These are phyloP conservation scores for Phrynocephalus guinanensis DNA, from an alignment of 2,797 vertebrate species.

Conservation along the genomic window DNA sequence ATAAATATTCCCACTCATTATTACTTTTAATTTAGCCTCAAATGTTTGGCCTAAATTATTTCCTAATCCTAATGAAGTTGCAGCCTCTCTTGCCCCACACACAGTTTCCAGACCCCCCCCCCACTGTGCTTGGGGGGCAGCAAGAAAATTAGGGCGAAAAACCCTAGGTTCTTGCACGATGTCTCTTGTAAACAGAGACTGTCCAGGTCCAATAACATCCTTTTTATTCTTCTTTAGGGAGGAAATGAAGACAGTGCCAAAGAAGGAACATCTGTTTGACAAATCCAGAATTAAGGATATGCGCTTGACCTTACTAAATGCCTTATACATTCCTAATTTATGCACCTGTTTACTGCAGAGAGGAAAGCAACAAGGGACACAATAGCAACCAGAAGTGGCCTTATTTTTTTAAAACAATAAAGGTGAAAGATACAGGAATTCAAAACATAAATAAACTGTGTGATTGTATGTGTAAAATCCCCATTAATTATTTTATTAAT, in stretches of 20 bases:
- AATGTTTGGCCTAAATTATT: neutral
- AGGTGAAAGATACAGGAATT: constrained; percentile 39
- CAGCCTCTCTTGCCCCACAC: too few species aligned
- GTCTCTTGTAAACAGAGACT: neutral
- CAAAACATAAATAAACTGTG: neutral
- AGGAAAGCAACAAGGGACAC: constrained; percentile 75
- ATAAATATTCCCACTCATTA: neutral
- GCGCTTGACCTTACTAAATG: constrained; percentile 88
- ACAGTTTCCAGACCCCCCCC: too few species aligned
- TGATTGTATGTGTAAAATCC: constrained; percentile 71
- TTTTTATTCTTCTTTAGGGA: constrained; percentile 78
- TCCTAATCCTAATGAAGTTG: neutral
- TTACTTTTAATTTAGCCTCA: too few species aligned
- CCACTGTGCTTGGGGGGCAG: neutral
- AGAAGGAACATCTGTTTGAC: constrained; percentile 95
- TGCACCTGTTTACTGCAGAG: constrained; percentile 84
- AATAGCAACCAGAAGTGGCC: constrained; percentile 80
- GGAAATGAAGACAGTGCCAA: constrained; percentile 81
- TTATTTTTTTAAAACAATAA: constrained; percentile 40
- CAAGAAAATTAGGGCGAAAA: neutral
- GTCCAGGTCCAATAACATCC: neutral
- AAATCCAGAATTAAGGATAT: constrained; percentile 69
- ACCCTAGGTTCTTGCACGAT: neutral
- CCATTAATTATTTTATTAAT: constrained; percentile 75
- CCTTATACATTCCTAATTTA: constrained; percentile 93